Percentiles rank a stretch among this genome's conserved stretches.
Conservation (phyloP, 2,113 vertebrate genomes). For the Fulmarus glacialis region DNA sequence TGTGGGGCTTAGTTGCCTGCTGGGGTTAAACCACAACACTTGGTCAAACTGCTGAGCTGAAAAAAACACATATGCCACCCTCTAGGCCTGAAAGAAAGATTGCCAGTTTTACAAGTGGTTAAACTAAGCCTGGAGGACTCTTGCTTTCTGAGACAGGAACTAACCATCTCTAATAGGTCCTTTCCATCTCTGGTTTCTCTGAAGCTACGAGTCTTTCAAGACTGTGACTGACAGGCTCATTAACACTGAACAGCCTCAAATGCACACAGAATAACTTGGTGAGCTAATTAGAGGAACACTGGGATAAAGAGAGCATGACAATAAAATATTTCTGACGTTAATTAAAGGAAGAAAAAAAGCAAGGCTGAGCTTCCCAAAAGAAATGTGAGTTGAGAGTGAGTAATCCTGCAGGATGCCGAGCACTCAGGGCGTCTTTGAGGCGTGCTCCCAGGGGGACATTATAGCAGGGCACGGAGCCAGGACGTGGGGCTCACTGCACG, state of each 20-base stretch:
- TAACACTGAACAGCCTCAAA: constrained; percentile 31
- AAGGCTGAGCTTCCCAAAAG: background rate
- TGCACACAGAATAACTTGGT: background rate
- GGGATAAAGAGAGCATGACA: constrained; percentile 26
- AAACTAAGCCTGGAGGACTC: background rate
- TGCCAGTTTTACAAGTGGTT: background rate
- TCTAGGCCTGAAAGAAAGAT: background rate
- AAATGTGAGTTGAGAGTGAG: background rate
- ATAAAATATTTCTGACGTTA: constrained; percentile 18
- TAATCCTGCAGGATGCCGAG: background rate
- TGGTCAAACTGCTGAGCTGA: background rate
- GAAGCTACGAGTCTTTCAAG: constrained; percentile 28
- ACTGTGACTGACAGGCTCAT: constrained; percentile 48
- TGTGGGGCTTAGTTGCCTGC: too few species aligned
- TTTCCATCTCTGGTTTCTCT: background rate
- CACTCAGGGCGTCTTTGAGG: rapidly evolving
- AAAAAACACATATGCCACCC: background rate
- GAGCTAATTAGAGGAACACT: background rate
- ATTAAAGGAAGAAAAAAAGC: constrained; percentile 34
- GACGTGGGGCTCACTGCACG: background rate
- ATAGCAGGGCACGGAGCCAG: background rate
- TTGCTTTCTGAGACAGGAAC: background rate
- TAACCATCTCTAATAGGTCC: background rate
- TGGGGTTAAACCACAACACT: background rate
- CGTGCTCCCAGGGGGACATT: rapidly evolving